These are phyloP conservation scores for Fregetta grallaria DNA, from an alignment of 2,113 vertebrate genomes.

Conservation along the genomic window DNA sequence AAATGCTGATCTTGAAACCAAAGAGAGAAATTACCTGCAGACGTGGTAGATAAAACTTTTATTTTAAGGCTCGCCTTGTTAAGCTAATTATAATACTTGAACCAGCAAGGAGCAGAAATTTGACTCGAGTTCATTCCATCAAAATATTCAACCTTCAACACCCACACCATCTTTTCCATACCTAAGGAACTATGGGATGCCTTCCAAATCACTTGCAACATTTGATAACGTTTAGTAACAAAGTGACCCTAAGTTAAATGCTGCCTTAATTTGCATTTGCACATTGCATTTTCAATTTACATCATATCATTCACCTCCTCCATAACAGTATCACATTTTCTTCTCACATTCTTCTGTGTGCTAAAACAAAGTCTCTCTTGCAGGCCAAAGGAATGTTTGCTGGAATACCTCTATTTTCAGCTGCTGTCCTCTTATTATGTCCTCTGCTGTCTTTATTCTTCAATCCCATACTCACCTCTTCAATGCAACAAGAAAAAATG, in stretches of 20 bases:
- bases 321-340: conserved; percentile 13
- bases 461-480: not conserved
- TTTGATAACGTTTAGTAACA: not conserved
- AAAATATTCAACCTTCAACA: conserved; percentile 34
- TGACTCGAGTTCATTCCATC: conserved; percentile 8
- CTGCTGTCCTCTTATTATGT: not conserved
- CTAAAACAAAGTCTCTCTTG: conserved; percentile 23
- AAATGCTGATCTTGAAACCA: not conserved
- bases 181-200: not conserved
- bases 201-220: conserved; percentile 1
- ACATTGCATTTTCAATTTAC: not conserved
- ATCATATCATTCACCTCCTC: conserved; percentile 42
- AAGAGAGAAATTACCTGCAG: conserved; percentile 9
- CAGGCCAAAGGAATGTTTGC: not conserved
- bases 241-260: not conserved
- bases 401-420: not conserved
- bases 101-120: conserved; percentile 3
- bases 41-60: not conserved
- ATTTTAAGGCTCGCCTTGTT: not conserved
- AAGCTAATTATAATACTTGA: not conserved
- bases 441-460: not conserved
- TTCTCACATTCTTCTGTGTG: conserved; percentile 12
- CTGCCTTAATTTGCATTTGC: conserved; percentile 24
- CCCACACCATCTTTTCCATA: not conserved
- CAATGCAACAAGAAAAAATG: not conserved